Base-by-base conservation (phyloP, 1,140 invertebrate genomes). In the Schlechtendalia chinensis region DNA sequence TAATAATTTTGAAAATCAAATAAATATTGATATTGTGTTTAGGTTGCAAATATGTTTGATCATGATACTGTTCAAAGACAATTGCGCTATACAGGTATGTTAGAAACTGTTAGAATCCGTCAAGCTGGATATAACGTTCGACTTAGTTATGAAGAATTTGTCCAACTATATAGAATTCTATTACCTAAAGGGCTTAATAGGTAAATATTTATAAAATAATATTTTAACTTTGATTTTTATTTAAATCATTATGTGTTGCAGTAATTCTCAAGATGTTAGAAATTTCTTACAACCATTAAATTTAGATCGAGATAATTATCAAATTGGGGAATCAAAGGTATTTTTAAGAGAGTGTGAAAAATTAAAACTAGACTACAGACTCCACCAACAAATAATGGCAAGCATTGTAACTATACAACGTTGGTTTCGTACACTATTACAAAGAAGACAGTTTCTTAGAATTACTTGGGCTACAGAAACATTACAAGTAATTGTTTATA, bases 51-150 rank as follows among this genome's bases (percentile, higher is more conserved):
- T 85, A 90, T 91, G 82, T 98, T 98, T 87, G 95, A 98, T 85
- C 94, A 97, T 83, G 94, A 96, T 81, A 94, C 96, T 1, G 96
- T 98, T n/a, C 92, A 96, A 83, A 88, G 95, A 65, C 88, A 94
- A 82, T 86, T 91, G 47, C 87, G 91, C 1, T 98, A 98, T 86
- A 98, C 96, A 0, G 96, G 96, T 69, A 98, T 98, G 96, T 85
- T 98, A 82, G 96, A 98, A 85, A 98, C 96, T 0, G 96, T 98
- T 0, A 88, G 96, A 83, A 98, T 98, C 74, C 87, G 96, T 69
- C 95, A 97, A 85, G 96, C 96, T 12, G 96, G 96, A 2, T 98
- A 97, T 87, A 97, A 96, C 85, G 96, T 98, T 61, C 88, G 96
- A 50, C 88, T 98, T 17, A 93, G 93, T 0, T 98, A 96, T 85